These are phyloP conservation scores for Gorsachius goisagi DNA, from an alignment of 2,113 vertebrate genomes.

Conservation along the genomic window DNA sequence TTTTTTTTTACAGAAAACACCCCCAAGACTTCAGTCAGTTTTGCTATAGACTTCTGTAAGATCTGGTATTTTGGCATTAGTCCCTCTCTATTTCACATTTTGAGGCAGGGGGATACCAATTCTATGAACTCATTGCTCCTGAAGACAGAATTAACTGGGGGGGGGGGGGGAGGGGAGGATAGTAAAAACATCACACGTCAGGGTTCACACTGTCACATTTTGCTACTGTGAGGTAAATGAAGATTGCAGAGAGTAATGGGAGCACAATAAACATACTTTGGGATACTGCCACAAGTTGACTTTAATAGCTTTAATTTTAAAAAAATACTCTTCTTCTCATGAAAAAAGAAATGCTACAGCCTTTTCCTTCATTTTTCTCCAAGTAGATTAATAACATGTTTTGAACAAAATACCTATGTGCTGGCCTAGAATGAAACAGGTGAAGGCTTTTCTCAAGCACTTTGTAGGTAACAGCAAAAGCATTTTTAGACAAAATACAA, in stretches of 20 bases:
- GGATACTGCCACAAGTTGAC: neutral
- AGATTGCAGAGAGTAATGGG: neutral
- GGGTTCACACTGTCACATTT: accelerated
- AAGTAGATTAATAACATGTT: neutral
- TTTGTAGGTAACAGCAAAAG: neutral
- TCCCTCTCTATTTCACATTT: too few relatives aligned
- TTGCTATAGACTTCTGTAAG: accelerated
- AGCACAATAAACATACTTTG: neutral
- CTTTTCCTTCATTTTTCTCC: neutral
- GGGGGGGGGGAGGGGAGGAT: too few relatives aligned
- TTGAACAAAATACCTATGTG: neutral
- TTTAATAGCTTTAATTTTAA: neutral
- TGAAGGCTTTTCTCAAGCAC: neutral
- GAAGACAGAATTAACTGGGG: neutral
- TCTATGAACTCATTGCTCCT: neutral
- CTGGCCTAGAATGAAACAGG: neutral
- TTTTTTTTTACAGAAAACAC: neutral
- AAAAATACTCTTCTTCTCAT: neutral
- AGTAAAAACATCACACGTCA: neutral
- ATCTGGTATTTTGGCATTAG: neutral
- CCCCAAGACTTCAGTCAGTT: neutral
- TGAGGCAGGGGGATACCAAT: too few relatives aligned
- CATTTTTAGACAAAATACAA: neutral
- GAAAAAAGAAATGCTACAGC: neutral
- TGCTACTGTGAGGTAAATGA: neutral